Percentiles rank a stretch among this genome's conserved stretches.
Evolutionary conservation across 2,888 invertebrate species (phyloP).

Genomic region (Hedychridium roseum): DNA sequence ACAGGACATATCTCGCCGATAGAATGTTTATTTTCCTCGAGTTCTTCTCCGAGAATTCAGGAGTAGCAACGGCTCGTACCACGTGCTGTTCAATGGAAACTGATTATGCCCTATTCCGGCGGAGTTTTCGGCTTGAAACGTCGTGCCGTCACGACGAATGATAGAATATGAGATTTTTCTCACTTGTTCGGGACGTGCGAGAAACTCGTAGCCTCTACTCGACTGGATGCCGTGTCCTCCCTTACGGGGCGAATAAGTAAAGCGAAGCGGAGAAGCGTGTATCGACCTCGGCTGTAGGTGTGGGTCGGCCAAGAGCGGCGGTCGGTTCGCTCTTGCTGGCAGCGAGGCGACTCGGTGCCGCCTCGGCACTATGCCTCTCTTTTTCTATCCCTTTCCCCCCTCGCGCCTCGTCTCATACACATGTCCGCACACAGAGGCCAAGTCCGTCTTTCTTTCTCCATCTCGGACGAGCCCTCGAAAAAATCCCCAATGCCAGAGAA

Average conservation of each 20-base stretch:
- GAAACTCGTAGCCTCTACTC: constrained; percentile 27
- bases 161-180: too few relatives aligned
- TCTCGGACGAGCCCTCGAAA: constrained; percentile 45
- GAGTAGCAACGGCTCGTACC: too few relatives aligned
- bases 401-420: constrained; percentile 2
- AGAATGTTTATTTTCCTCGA: too few relatives aligned
- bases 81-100: too few relatives aligned
- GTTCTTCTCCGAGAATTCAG: too few relatives aligned
- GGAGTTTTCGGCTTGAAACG: too few relatives aligned
- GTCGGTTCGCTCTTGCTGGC: constrained; percentile 37
- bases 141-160: too few relatives aligned
- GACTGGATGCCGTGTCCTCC: constrained; percentile 37
- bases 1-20: too few relatives aligned
- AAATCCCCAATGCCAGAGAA: constrained; percentile 51
- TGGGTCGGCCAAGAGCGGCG: constrained; percentile 42
- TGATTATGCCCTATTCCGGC: too few relatives aligned
- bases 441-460: background rate
- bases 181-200: constrained; percentile 23
- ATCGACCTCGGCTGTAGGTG: constrained; percentile 56
- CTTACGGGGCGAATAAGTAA: constrained; percentile 41
- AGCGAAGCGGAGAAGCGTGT: constrained; percentile 50
- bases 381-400: constrained; percentile 5
- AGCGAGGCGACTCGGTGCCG: constrained; percentile 44
- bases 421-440: background rate
- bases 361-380: constrained; percentile 23